A percentile compares a stretch with the other conserved stretches of the same genome.
phyloP scores from a whole-genome alignment of 2,797 vertebrate species.

The Onychomys torridus region DNA sequence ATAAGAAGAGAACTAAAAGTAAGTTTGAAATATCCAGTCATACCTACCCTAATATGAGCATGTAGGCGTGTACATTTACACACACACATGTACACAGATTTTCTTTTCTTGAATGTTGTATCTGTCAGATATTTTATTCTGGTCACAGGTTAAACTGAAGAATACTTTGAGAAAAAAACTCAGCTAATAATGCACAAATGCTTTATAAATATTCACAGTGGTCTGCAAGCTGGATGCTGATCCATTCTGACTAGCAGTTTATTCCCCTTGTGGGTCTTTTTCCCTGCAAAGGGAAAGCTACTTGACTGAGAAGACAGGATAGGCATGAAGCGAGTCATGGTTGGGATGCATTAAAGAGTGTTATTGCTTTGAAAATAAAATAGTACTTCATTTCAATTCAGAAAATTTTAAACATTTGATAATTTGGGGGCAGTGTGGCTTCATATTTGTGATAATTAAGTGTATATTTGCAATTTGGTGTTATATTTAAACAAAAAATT shows the following conservation, averaged over 20 bases:
- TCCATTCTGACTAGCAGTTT: conserved; percentile 43
- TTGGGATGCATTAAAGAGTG: conserved; percentile 1
- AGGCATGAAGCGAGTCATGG: neutral
- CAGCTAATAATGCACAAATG: conserved; percentile 48
- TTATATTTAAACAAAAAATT: conserved; percentile 41
- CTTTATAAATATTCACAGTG: conserved; percentile 63
- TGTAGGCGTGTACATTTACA: rapidly evolving
- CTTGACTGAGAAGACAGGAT: conserved; percentile 30
- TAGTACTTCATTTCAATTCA: conserved; percentile 37
- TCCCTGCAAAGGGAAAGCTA: conserved; percentile 46
- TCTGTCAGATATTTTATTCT: conserved; percentile 6
- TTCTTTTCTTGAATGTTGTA: neutral
- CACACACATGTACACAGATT: neutral
- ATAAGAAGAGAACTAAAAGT: neutral
- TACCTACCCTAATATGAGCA: neutral
- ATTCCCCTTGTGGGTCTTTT: conserved; percentile 57
- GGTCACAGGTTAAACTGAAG: conserved; percentile 32
- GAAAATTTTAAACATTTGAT: conserved; percentile 66
- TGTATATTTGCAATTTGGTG: neutral
- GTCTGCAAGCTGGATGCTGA: conserved; percentile 35
- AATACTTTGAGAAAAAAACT: conserved; percentile 62
- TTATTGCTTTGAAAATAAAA: conserved; percentile 23
- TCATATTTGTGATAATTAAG: neutral
- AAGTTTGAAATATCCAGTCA: neutral
- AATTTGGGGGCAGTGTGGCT: conserved; percentile 34